Base-by-base conservation (phyloP, 2,888 invertebrate species). In the Chesias legatella region DNA sequence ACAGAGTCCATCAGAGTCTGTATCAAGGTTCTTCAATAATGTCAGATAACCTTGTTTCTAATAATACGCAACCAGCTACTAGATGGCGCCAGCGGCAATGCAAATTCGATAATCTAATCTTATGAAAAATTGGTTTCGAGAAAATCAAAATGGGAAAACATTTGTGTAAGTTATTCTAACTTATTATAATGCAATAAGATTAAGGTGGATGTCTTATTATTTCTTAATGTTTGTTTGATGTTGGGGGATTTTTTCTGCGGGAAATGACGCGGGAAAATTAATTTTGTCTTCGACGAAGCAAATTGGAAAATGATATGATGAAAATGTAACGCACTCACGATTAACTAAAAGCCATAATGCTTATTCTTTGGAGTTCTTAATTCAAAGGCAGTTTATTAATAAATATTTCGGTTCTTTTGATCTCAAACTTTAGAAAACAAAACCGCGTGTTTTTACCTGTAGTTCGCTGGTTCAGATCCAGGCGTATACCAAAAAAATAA, bases 81-180 rank as follows among this genome's bases (percentile, higher is more conserved):
- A 85, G 86, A 83, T 85, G 85, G 81, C 82, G 84, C 82, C 73
- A 60, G 43, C 58, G 81, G 85, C 82, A 52, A 85, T 86, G 85
- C 79, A 85, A 86, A 86, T 85, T 69, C 67, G 70, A 76, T 81
- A 80, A 81, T 79, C 75, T 80, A 81, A 83, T 85, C 79, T 82
- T 65, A 79, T 79, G 85, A 85, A 85, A 86, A 85, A 85, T 79
- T 79, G 78, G 77, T 70, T 67, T 66, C 58, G 53, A 50, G 53
- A 53, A 70, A 75, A 78, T 81, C 75, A 77, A 82, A 83, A 84
- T 82, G 79, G 68, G 64, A 85, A 81, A 85, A 82, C 81, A 82
- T 81, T 74, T 78, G 76, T 77, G n/a, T n/a, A 81, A 84, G 80
- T 78, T 83, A 80, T 80, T 81, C 79, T 61, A 67, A 68, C 73